Evolutionary conservation across 2,113 vertebrate species (phyloP).

Genomic region (Physeter macrocephalus): DNA sequence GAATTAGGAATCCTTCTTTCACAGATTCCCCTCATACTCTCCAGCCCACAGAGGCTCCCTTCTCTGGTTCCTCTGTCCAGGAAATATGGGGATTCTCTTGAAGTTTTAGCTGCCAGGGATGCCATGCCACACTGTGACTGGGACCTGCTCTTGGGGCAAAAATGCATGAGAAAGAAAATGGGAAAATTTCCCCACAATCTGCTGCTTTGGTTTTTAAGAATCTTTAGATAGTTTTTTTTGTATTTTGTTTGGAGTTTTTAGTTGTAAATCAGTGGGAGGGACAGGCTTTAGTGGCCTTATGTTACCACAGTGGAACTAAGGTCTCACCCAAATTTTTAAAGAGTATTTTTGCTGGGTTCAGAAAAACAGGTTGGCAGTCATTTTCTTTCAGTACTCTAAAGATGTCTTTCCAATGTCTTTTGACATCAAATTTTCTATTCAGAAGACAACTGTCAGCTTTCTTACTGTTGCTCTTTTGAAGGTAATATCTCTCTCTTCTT

Average conservation of each 20-base stretch:
- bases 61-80: neutral
- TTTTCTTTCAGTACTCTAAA: neutral
- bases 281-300: neutral
- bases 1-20: neutral
- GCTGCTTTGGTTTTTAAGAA: neutral
- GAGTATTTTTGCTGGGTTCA: neutral
- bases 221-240: neutral
- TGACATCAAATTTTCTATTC: neutral
- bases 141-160: neutral
- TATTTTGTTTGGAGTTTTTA: neutral
- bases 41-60: neutral
- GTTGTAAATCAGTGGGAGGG: neutral
- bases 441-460: neutral
- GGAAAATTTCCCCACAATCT: neutral
- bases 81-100: neutral
- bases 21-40: neutral
- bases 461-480: neutral
- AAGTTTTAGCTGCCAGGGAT: neutral
- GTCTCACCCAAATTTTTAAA: neutral
- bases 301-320: neutral
- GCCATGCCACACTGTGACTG: neutral
- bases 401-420: neutral
- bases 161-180: neutral
- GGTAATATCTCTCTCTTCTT: neutral
- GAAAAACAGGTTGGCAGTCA: neutral